These are phyloP conservation scores for Drosophila bunnanda DNA, from an alignment of 2,888 invertebrate genomes.

Conservation along the genomic window DNA sequence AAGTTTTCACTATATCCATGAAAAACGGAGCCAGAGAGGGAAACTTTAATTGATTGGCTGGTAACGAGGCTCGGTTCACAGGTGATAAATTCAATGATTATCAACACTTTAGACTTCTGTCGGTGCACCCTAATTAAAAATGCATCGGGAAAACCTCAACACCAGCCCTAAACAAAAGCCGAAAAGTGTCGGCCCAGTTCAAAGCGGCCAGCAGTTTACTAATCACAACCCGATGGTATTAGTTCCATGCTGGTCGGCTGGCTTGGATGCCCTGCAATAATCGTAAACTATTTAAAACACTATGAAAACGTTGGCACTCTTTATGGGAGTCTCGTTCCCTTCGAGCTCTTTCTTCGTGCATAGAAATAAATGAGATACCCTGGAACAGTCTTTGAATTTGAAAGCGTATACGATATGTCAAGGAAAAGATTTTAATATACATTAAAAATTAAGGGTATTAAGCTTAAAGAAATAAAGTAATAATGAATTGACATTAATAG, in stretches of 20 bases:
- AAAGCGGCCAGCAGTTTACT: constrained; percentile 46
- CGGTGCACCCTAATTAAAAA: constrained; percentile 70
- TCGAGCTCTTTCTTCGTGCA: constrained; percentile 48
- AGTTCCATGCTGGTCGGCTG: constrained; percentile 42
- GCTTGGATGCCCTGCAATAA: constrained; percentile 63
- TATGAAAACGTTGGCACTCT: constrained; percentile 75
- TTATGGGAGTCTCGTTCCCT: constrained; percentile 57
- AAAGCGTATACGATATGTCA: not conserved
- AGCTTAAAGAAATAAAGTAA: too few relatives aligned
- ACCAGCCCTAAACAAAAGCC: constrained; percentile 27
- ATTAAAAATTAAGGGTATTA: too few relatives aligned
- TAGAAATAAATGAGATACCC: constrained; percentile 71
- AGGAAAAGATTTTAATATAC: not conserved
- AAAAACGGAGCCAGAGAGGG: not conserved
- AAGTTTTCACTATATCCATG: constrained; percentile 21
- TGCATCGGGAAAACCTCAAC: constrained; percentile 58
- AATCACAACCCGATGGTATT: constrained; percentile 60
- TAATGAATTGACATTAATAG: too few relatives aligned
- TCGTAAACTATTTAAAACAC: constrained; percentile 71
- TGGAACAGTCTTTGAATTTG: not conserved
- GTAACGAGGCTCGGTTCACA: constrained; percentile 65
- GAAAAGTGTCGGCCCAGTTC: constrained; percentile 45
- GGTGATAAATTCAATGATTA: constrained; percentile 80
- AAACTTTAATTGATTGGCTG: constrained; percentile 55
- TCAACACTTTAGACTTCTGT: constrained; percentile 62